These are phyloP conservation scores for Caenorhabditis panamensis DNA, from an alignment of 2,888 invertebrate genomes.

Conservation along the genomic window DNA sequence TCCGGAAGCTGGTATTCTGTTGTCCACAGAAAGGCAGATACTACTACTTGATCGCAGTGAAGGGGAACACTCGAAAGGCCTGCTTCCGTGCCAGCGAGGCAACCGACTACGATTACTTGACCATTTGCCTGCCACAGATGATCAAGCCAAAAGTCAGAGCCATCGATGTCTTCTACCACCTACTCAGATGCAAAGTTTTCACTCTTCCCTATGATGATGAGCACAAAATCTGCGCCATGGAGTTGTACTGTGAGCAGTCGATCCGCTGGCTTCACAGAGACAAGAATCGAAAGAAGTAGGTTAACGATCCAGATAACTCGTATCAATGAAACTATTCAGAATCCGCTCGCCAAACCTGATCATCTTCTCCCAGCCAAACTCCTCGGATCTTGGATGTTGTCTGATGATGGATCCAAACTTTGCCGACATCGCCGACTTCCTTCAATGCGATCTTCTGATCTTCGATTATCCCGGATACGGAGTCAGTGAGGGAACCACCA, in stretches of 20 bases:
- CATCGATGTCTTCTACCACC: constrained; percentile 66
- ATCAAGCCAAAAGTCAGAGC: constrained; percentile 58
- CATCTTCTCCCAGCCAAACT: constrained; percentile 71
- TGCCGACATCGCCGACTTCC: constrained; percentile 71
- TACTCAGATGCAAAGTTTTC: constrained; percentile 61
- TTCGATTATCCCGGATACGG: constrained; percentile 73
- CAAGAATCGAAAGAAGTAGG: constrained; percentile 41
- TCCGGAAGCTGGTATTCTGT: constrained; percentile 62
- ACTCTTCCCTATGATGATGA: constrained; percentile 41
- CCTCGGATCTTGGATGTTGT: constrained; percentile 69
- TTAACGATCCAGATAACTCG: background rate
- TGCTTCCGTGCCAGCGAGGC: constrained; percentile 63
- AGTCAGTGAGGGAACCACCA: constrained; percentile 63
- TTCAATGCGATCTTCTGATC: constrained; percentile 68
- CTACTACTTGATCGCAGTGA: constrained; percentile 61
- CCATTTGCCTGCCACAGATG: constrained; percentile 65
- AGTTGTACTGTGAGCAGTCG: constrained; percentile 62
- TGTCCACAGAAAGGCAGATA: constrained; percentile 58
- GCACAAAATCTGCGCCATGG: constrained; percentile 60
- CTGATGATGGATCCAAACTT: constrained; percentile 73
- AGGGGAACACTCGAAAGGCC: constrained; percentile 36
- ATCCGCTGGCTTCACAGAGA: constrained; percentile 60
- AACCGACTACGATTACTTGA: constrained; percentile 47
- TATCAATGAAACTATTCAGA: constrained; percentile 10
- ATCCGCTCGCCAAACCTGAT: constrained; percentile 66